phyloP scores from a whole-genome alignment of 2,797 vertebrate genomes.

The Myotis myotis region DNA sequence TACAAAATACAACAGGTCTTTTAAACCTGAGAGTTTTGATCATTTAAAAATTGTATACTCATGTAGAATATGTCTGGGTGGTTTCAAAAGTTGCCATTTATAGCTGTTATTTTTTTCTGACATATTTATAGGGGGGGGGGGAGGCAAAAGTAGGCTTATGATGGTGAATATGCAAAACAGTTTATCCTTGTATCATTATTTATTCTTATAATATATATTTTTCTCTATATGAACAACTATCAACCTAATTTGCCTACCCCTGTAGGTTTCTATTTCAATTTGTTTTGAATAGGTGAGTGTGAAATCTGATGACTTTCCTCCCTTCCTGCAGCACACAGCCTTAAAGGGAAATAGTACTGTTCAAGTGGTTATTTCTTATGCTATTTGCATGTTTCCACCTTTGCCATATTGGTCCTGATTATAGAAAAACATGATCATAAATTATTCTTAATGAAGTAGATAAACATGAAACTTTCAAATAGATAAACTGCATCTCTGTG shows the following conservation, averaged over 20 bases:
- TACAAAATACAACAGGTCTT: neutral
- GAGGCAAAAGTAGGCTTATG: too few species aligned
- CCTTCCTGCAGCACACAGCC: neutral
- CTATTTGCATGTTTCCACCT: neutral
- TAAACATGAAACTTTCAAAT: neutral
- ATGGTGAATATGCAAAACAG: too few species aligned
- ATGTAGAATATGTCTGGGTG: neutral
- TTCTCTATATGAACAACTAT: too few species aligned
- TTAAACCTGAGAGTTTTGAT: neutral
- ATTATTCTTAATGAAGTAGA: neutral
- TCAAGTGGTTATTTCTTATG: conserved; percentile 9
- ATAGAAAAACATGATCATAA: neutral
- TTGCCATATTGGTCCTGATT: neutral
- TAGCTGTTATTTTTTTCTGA: neutral
- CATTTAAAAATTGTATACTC: neutral
- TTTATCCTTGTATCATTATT: too few species aligned
- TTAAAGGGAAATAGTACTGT: neutral
- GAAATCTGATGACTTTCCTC: neutral
- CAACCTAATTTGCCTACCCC: too few species aligned
- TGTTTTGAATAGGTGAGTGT: neutral
- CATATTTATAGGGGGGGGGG: neutral
- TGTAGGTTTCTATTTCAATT: neutral
- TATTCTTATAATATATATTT: too few species aligned
- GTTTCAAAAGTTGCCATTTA: neutral
- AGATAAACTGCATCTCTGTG: neutral